Base-by-base conservation (phyloP, 2,797 vertebrate genomes). In the Lacerta viridis region DNA sequence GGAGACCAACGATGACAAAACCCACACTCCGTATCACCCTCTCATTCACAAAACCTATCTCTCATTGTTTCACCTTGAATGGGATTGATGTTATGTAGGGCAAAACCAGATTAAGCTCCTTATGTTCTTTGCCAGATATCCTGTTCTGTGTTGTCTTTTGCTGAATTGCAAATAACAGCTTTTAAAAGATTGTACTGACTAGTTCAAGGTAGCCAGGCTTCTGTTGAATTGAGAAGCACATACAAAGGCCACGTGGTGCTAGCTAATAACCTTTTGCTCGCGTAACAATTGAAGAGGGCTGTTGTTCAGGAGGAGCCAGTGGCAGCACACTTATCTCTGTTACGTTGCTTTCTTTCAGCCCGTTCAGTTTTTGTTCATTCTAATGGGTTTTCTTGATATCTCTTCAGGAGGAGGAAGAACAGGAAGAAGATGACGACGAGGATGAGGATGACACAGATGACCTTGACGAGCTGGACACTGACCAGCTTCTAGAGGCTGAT, bases 391-490 rank as follows among this genome's bases (percentile, higher is more conserved):
- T 80, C 55, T 74, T 93, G 80, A 61, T 93, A 0, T 93, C 68
- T 93, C 82, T 89, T 46, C 83, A 97, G 95, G 97, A 99, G 96
- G 98, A 99, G 82, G 99, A 99, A 9, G 98, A 99, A 90, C 98
- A 99, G 78, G 99, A 99, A 2, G 98, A 99, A 2, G 98, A 99
- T 0, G 98, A 98, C 0, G 97, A 98, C 9, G 97, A 98, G 41
- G 97, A 98, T 85, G 99, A 99, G 0, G 99, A 99, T 0, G 98
- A 99, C 15, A 98, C 99, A 5, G 99, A 99, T 90, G 98, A 98
- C 4, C 96, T 98, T 8, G 98, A 98, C 83, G 98, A 99, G 41
- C 95, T 99, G 0, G 99, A 99, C 90, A 99, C 99, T 0, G 99
- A 99, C 95, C 98, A 98, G 55, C 95, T 99, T 83, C 97, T 99